Conservation (phyloP, 2,113 vertebrate genomes). For the Sapajus apella region DNA sequence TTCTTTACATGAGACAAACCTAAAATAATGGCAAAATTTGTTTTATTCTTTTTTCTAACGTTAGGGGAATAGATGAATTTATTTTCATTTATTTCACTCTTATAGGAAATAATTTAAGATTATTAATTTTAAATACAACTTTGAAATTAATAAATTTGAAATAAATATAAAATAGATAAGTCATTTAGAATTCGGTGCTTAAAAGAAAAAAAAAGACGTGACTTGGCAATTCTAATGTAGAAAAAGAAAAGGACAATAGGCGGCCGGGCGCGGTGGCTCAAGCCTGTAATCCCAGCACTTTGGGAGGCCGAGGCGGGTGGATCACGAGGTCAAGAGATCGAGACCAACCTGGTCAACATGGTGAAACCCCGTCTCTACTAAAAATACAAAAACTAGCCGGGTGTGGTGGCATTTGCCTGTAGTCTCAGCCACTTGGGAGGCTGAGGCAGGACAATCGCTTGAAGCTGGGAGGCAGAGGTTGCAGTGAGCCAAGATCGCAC, state of each 20-base stretch:
- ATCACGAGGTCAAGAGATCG: too few species aligned
- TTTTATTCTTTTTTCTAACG: not conserved
- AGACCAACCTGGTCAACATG: too few species aligned
- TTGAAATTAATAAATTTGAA: not conserved
- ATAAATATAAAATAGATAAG: not conserved
- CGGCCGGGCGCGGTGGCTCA: too few species aligned
- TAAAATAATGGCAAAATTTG: not conserved
- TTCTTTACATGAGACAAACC: not conserved
- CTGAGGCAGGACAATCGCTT: too few species aligned
- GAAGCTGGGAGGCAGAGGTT: too few species aligned
- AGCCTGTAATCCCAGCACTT: too few species aligned
- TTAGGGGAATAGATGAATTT: not conserved
- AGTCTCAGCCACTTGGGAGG: too few species aligned
- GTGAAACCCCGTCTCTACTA: too few species aligned
- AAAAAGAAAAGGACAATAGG: not conserved
- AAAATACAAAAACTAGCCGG: too few species aligned
- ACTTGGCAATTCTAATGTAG: not conserved
- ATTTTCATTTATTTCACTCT: not conserved
- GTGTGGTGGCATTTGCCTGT: too few species aligned
- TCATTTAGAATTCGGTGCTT: not conserved
- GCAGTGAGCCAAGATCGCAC: too few species aligned
- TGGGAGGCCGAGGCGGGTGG: too few species aligned
- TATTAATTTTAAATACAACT: not conserved
- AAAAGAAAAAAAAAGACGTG: not conserved
- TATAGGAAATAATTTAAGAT: slow-evolving; percentile 2